Evolutionary conservation across 2,888 invertebrate genomes (phyloP).

Genomic region (Pterobdella sp.): DNA sequence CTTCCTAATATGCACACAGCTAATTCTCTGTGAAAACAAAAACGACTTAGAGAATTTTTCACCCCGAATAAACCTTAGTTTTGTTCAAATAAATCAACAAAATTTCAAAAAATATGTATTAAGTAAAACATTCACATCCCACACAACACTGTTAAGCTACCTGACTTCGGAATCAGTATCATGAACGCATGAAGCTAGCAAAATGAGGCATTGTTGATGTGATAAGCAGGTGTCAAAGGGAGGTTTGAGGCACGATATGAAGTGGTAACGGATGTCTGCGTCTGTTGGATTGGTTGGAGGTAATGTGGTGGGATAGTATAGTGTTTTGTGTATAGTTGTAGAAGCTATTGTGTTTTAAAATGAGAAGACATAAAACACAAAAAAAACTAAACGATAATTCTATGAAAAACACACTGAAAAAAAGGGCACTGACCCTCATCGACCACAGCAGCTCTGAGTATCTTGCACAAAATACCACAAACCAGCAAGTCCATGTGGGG

Average conservation of each 20-base stretch:
- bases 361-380: background rate
- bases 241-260: conserved; percentile 78
- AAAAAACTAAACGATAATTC: background rate
- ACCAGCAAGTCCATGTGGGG: conserved; percentile 2
- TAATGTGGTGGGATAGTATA: too few species aligned
- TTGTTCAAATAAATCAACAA: too few species aligned
- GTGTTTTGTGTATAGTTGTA: background rate
- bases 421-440: conserved; percentile 67
- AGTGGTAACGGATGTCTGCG: conserved; percentile 84
- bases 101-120: too few species aligned
- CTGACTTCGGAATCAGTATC: conserved; percentile 88
- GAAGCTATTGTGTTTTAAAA: background rate
- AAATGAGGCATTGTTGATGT: conserved; percentile 86
- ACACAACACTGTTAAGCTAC: background rate
- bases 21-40: conserved; percentile 61
- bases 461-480: conserved; percentile 72
- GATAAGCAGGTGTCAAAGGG: conserved; percentile 89
- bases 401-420: too few species aligned
- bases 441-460: conserved; percentile 84
- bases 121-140: too few species aligned
- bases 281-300: conserved; percentile 58
- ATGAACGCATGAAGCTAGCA: conserved; percentile 85
- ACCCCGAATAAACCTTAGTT: background rate
- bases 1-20: conserved; percentile 87
- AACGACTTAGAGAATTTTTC: background rate